Base-by-base conservation (phyloP, 2,888 invertebrate genomes). In the Melieria picta region DNA sequence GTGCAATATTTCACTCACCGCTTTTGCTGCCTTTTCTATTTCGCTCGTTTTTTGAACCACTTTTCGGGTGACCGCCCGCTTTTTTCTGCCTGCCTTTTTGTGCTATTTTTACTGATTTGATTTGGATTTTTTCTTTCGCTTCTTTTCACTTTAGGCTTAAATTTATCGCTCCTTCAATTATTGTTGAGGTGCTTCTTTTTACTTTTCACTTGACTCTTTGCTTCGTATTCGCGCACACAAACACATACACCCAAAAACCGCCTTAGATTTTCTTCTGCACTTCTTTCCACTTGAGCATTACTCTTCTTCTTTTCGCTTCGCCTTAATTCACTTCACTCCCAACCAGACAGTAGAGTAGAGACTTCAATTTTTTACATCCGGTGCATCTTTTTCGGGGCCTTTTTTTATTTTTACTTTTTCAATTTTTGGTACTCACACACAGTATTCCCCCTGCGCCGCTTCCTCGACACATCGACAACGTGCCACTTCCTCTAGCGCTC, bases 191-290 rank as follows among this genome's bases (percentile, higher is more conserved):
- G 30, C 30, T 30, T 30, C 30, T 30, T 30, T 30, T 30, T 30
- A 30, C 30, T 2, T 30, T 30, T 30, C 30, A 30, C 30, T 30
- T 30, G 30, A 30, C 10, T 16, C 48, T 46, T 57, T 57, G 1
- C 16, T 30, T 47, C 11, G 45, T 30, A 42, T 65, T 57, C 47
- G 58, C 58, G 42, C 58, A 66, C 66, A 48, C 10, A 30, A 65
- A 42, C n/a, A 6, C 47, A 42, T n/a, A 11, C 5, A n/a, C 4
- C 13, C n/a, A 52, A 42, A 48, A 42, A 58, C 47, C 48, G 66
- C 66, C 48, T 58, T 57, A 9, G 9, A 46, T 56, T 56, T 16
- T 30, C 30, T 30, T 30, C 30, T 3, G 30, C 5, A 43, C 43
- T n/a, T 61, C 46, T 10, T 62, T 62, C 10, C 30, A 30, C 47